Evolutionary conservation across 2,888 invertebrate genomes (phyloP).

Genomic region (Trachelus iudaicus): DNA sequence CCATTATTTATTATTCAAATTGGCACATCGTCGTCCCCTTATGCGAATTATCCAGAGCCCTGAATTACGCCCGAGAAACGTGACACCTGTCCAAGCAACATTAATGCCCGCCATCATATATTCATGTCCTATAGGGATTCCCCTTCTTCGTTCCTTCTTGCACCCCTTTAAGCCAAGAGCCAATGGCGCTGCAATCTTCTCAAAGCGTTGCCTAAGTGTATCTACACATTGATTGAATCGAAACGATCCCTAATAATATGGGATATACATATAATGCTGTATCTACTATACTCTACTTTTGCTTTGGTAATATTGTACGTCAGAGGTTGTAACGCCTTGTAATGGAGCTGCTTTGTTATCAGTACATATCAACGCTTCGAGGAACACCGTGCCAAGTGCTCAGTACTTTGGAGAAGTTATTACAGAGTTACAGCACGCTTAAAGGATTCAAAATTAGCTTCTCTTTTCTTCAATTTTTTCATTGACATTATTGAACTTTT

Average conservation of each 20-base stretch:
- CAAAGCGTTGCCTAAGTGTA: background rate
- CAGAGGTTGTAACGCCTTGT: background rate
- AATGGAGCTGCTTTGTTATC: background rate
- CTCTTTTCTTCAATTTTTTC: background rate
- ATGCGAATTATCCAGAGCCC: background rate
- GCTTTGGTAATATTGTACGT: background rate
- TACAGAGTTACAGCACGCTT: background rate
- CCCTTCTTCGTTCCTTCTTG: background rate
- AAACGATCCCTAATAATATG: background rate
- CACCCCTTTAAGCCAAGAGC: background rate
- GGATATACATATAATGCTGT: background rate
- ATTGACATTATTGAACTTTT: background rate
- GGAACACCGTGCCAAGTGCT: background rate
- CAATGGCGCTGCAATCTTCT: background rate
- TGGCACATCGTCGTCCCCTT: background rate
- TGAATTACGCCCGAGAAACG: background rate
- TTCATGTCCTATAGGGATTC: background rate
- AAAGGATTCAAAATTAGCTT: background rate
- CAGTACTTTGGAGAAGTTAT: background rate
- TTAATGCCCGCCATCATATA: background rate
- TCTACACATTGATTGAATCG: background rate
- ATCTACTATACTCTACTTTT: background rate
- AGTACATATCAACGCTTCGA: background rate
- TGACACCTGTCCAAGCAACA: background rate
- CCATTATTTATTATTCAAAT: background rate